Conservation (phyloP, 1,140 invertebrate genomes). For the Drosophila bipectinata region DNA sequence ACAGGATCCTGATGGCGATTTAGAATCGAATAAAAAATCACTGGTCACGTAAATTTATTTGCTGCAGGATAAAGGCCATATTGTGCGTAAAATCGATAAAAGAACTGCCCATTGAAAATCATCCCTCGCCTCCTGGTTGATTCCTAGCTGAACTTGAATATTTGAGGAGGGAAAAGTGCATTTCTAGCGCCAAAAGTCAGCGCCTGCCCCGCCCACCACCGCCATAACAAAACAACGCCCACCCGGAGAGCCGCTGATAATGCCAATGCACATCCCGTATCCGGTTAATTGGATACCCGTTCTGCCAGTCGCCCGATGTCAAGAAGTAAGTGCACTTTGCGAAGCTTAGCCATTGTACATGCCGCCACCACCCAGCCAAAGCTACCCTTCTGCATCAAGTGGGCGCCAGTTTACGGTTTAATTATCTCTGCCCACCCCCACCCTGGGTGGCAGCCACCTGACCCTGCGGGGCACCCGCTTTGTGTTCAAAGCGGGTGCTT, state of each 20-base stretch:
- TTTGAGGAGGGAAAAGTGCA: not conserved
- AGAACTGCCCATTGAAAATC: constrained; percentile 14
- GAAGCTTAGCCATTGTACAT: constrained; percentile 22
- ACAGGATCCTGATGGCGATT: constrained; percentile 8
- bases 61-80: constrained; percentile 4
- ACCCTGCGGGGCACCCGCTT: not conserved
- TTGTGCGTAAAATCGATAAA: constrained; percentile 72
- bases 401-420: constrained; percentile 37
- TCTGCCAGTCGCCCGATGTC: constrained; percentile 68
- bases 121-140: not conserved
- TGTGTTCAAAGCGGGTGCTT: constrained; percentile 22
- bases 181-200: constrained; percentile 34
- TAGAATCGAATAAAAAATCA: constrained; percentile 1
- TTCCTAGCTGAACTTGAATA: constrained; percentile 17
- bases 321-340: constrained; percentile 74
- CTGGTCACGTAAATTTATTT: not conserved
- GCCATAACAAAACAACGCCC: not conserved
- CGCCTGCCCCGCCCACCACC: not conserved
- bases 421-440: constrained; percentile 34
- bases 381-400: constrained; percentile 21
- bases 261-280: constrained; percentile 59
- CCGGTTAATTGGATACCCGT: constrained; percentile 63
- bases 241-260: constrained; percentile 48
- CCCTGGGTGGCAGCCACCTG: not conserved
- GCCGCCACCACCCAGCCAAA: constrained; percentile 1